Evolutionary conservation across 2,888 invertebrate genomes (phyloP), one percentile per base, ranked within the genome.

Genomic region (Parasteatoda lunata): DNA sequence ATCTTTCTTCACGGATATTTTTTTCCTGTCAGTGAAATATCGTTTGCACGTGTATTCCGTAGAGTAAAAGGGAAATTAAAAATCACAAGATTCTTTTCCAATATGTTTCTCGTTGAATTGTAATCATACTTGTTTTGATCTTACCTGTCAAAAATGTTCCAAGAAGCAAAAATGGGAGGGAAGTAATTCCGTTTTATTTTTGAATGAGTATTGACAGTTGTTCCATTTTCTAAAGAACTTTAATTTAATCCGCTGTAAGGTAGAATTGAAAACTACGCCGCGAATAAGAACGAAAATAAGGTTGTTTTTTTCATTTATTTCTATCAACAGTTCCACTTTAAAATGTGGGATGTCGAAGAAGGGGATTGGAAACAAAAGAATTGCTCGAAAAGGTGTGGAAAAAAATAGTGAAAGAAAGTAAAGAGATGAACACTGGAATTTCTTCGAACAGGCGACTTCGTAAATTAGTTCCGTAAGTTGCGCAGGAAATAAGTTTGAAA

Each of bases 391-490:
- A 75, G 48, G 9, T 47, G 69, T 15, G 59, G 68, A 8, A 68
- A 75, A 73, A 81, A 81, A 80, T 15, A 51, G 3, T 8, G 64
- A 13, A n/a, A 59, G 59, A 47, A 76, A 47, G 64, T 52, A n/a
- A 45, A 79, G 78, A 79, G 64, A 71, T 79, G 78, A 68, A 81
- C 75, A 59, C 75, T 68, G 66, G 69, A 81, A 81, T 81, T 81
- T 75, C 66, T 81, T 59, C 3, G 48, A 70, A 65, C 68, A 81
- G 75, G 65, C 75, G 81, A 81, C 75, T 81, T 81, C 81, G 81
- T 81, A 81, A 81, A 81, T 81, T 81, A 81, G 81, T 81, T 81
- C 81, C 81, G 81, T 81, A 81, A 81, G 81, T 81, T 81, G 81
- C 81, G 75, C 81, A 75, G 81, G 81, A 81, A 81, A 81, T 81